Base-by-base conservation (phyloP, 2,113 vertebrate species). In the Melanotaenia duboulayi region DNA sequence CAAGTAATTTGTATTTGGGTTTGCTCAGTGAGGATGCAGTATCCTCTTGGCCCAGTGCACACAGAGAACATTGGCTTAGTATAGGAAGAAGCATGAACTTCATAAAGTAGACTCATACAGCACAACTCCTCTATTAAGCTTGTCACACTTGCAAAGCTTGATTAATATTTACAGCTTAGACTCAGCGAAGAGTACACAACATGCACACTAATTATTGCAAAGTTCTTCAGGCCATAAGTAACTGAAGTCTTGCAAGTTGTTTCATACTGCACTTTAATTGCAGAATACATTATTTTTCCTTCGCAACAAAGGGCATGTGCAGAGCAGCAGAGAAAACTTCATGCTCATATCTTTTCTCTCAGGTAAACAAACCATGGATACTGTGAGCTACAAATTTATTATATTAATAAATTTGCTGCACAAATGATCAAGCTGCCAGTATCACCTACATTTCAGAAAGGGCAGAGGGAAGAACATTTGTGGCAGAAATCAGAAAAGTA, bases 131-230 rank as follows among this genome's bases (percentile, higher is more conserved):
- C 77, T 80, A 78, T 80, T 73, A 88, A 80, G 80, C 82, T 49
- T 85, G 81, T 85, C 84, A 86, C 83, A 84, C 79, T 89, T 86
- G 83, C 77, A 82, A 91, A 80, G 83, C 85, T 84, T 83, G 82
- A 91, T 91, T 91, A 92, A 92, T 92, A 91, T 94, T 92, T 90
- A 91, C 89, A 88, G 83, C 85, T 82, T 81, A 74, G 80, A 85
- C 90, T 80, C 78, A 76, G 81, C 81, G 46, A 71, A 71, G 83
- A 81, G 77, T 77, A 90, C 79, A 89, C 85, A 93, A 88, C 81
- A 85, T 65, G 79, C 74, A 89, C 84, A 92, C 93, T 91, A 89
- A 93, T 94, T 92, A 92, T 78, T 78, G 67, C 81, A 74, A 84
- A 92, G 63, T 90, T 92, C 92, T 92, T 25, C 24, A 44, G 80